Evolutionary conservation across 1,140 invertebrate species (phyloP), one percentile per base, ranked within the genome.

Genomic region (Drosophila elegans): DNA sequence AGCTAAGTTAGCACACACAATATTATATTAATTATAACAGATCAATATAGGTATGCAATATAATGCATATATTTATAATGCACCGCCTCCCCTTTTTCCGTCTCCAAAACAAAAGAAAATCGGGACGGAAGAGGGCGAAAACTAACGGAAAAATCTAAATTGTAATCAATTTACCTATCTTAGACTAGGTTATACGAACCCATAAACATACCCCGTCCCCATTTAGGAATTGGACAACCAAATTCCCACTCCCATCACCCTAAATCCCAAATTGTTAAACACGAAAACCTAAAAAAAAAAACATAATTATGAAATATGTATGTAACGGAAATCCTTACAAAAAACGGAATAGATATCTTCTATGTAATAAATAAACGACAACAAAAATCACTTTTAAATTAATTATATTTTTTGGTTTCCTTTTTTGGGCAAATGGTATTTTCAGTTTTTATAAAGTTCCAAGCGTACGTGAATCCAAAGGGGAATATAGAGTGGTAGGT

Each of bases 141-240:
- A 56, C 67, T 55, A 68, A 78, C 68, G 69, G 54, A 71, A 54
- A 54, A 63, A 63, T 48, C 52, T 83, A 61, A 80, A 80, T 51
- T 84, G 53, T 85, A 85, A 77, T 76, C 76, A 75, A 84, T 84
- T 84, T 80, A 84, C 64, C 76, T 84, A 83, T 76, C 76, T 83
- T 71, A 71, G 63, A 62, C 63, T 83, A 83, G 67, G 63, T 51
- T 41, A 80, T 71, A 78, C 54, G 44, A 42, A 61, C 73, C 69
- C 52, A 57, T 39, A 80, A 53, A 66, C 38, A 54, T 16, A 73
- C 38, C 62, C 48, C 27, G 49, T 32, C 48, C 62, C 51, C 49
- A 54, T 32, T 16, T 55, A 21, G 27, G 46, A 66, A 48, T n/a
- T 3, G 46, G 46, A 49, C 46, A 49, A 9, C 27, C 41, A 25